Evolutionary conservation across 2,113 vertebrate species (phyloP).

Genomic region (Hippolais icterina): DNA sequence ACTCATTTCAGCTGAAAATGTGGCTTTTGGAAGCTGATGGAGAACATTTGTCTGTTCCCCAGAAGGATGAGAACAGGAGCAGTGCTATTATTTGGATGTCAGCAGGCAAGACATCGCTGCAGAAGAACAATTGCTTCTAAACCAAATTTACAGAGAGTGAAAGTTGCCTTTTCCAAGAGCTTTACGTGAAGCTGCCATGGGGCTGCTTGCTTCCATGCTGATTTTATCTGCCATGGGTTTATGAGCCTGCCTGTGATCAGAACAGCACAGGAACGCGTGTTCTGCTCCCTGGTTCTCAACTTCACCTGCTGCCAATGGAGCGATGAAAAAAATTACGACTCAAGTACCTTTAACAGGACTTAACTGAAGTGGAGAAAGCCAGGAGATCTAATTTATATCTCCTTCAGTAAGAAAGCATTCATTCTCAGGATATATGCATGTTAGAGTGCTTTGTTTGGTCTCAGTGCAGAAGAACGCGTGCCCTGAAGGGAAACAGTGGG

Average conservation of each 20-base stretch:
- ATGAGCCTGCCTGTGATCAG: not conserved
- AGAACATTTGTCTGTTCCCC: not conserved
- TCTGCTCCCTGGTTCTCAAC: not conserved
- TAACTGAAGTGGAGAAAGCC: not conserved
- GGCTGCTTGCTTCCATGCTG: not conserved
- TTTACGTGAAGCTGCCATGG: not conserved
- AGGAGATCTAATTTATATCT: not conserved
- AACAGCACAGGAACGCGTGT: not conserved
- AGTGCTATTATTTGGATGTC: slow-evolving; percentile 1
- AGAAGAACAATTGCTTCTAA: not conserved
- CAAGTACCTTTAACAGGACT: not conserved
- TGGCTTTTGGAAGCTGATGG: not conserved
- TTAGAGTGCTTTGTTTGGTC: not conserved
- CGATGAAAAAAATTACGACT: not conserved
- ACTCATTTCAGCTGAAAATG: not conserved
- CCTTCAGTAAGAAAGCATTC: not conserved
- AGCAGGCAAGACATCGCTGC: not conserved
- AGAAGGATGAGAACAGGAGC: not conserved
- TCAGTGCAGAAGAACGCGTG: not conserved
- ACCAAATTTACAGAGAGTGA: slow-evolving; percentile 4
- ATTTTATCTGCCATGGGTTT: not conserved
- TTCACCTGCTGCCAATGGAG: not conserved
- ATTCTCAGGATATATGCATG: not conserved
- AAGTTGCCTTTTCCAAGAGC: slow-evolving; percentile 17
- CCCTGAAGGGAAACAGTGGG: not conserved